Evolutionary conservation across 2,113 vertebrate species (phyloP), one percentile per base, ranked within the genome.

Genomic region (Alethe diademata): DNA sequence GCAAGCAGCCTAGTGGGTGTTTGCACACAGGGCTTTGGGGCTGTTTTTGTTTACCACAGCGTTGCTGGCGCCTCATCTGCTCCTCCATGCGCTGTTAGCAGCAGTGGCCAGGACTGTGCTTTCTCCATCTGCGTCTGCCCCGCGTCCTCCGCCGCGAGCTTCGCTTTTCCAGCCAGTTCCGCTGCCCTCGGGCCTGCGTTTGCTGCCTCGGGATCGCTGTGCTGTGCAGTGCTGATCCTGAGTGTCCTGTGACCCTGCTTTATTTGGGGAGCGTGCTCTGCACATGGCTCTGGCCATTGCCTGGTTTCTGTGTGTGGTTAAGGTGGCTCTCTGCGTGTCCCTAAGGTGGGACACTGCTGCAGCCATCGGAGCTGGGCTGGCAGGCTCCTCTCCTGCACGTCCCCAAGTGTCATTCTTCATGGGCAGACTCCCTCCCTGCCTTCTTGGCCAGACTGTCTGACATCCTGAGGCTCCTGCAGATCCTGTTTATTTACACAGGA

Each of bases 401-500:
- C 86, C 83, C 61, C 65, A 53, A 7, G 40, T 57, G 28, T 12
- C n/a, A 43, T 87, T 91, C 61, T 87, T 87, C 8, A 0, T 2
- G 6, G 53, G n/a, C 61, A 81, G 69, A 2, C 86, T 89, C 65
- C 22, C 5, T 91, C 70, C 40, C 40, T 50, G 84, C 65, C 40
- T 43, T 36, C 83, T 89, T 95, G 84, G 88, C 79, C 85, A 92
- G 95, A 78, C 95, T 88, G 71, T 20, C 78, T 74, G 90, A 93
- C 88, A 92, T 95, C 93, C 85, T 90, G 85, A 96, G 92, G 85
- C 90, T 96, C 87, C 90, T 79, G 91, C 78, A 91, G 33, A 91
- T 95, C 93, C 94, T 95, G 87, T 92, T 94, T 95, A 85, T 95
- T 95, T 96, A 86, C 85, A 45, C 78, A 86, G 75, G 90, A 95